These are phyloP conservation scores for Eolophus roseicapilla DNA, from an alignment of 2,113 vertebrate species.

Conservation along the genomic window DNA sequence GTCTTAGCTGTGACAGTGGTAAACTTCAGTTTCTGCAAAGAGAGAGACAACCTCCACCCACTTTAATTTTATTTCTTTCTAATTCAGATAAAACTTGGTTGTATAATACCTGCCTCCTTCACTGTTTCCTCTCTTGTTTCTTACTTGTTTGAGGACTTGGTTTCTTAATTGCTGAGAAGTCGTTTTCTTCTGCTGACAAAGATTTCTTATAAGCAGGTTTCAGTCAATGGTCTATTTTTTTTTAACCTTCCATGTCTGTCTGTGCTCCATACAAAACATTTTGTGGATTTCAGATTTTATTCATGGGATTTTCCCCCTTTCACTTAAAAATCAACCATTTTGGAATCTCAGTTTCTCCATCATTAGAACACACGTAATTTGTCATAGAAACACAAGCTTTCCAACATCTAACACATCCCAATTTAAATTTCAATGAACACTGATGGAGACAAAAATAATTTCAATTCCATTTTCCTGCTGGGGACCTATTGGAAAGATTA, in stretches of 20 bases:
- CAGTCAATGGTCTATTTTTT: neutral
- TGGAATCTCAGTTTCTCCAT: neutral
- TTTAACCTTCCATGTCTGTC: neutral
- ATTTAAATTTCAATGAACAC: constrained; percentile 9
- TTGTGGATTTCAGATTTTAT: neutral
- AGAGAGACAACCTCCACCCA: neutral
- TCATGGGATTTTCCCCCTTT: neutral
- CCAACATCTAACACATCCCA: neutral
- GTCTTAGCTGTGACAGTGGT: neutral
- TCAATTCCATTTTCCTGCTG: neutral
- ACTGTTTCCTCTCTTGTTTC: neutral
- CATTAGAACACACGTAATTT: neutral
- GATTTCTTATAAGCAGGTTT: neutral
- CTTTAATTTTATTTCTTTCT: constrained; percentile 36
- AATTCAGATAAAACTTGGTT: constrained; percentile 22
- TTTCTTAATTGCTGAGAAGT: neutral
- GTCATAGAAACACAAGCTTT: neutral
- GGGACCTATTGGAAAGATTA: neutral
- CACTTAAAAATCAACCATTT: neutral
- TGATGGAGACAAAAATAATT: neutral
- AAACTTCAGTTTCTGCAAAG: constrained; percentile 25
- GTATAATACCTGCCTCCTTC: neutral
- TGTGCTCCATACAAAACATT: neutral
- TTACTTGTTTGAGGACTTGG: neutral
- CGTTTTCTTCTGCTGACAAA: neutral